Conservation (phyloP, 2,797 vertebrate species). For the Lemur catta region DNA sequence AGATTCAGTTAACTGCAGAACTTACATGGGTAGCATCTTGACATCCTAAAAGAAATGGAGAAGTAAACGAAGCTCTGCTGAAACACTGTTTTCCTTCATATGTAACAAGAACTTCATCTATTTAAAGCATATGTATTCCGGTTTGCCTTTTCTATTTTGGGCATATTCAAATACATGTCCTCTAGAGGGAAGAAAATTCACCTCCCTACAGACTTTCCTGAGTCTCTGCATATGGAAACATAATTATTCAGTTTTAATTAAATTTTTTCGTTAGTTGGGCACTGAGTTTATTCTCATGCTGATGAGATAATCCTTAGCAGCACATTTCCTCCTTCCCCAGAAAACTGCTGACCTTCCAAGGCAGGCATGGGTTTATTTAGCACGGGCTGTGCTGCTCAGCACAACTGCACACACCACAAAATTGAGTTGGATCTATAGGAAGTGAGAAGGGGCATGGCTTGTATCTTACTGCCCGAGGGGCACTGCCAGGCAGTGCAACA, state of each 20-base stretch:
- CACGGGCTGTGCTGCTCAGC: background rate
- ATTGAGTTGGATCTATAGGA: background rate
- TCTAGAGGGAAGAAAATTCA: conserved; percentile 24
- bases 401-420: background rate
- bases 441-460: background rate
- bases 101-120: background rate
- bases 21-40: background rate
- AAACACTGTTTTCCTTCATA: background rate
- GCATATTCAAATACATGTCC: conserved; percentile 29
- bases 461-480: background rate
- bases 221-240: background rate
- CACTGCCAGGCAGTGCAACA: background rate
- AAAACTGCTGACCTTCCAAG: conserved; percentile 49
- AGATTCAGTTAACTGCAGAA: background rate
- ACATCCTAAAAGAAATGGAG: background rate
- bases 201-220: background rate
- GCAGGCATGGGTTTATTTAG: background rate
- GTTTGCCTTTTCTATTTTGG: conserved; percentile 62
- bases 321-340: background rate
- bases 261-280: conserved; percentile 15
- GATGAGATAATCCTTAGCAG: background rate
- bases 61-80: background rate
- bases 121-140: conserved; percentile 46
- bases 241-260: conserved; percentile 42
- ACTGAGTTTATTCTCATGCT: background rate